phyloP scores from a whole-genome alignment of 1,140 invertebrate genomes.

The Lepidurus apus region DNA sequence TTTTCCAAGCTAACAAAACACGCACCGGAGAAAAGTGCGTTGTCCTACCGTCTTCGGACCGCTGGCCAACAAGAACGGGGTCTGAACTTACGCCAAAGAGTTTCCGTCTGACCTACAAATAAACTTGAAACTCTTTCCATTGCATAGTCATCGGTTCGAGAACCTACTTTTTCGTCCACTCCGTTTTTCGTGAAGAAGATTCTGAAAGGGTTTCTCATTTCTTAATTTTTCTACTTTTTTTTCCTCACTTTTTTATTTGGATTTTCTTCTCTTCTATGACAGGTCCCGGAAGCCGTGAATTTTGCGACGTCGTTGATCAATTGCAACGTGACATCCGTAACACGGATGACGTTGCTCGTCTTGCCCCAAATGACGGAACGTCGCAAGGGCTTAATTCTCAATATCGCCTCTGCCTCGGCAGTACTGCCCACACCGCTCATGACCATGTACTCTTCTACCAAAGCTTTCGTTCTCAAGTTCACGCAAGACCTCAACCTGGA shows the following conservation, averaged over 20 bases:
- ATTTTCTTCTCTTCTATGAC: background rate
- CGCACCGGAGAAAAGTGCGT: background rate
- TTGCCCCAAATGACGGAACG: constrained; percentile 83
- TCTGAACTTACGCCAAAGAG: background rate
- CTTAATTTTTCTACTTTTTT: background rate
- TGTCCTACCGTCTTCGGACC: background rate
- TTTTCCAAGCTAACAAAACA: background rate
- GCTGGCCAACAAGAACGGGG: background rate
- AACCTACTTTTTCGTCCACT: background rate
- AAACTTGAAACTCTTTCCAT: constrained; percentile 5
- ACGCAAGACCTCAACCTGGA: constrained; percentile 73
- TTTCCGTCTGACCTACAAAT: background rate
- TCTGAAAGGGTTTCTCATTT: background rate
- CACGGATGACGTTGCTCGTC: constrained; percentile 74
- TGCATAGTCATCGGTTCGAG: background rate
- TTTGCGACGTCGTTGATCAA: constrained; percentile 51
- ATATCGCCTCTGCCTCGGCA: constrained; percentile 80
- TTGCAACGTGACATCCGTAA: constrained; percentile 67
- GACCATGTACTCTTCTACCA: constrained; percentile 65
- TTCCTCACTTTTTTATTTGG: background rate
- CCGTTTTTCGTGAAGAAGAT: background rate
- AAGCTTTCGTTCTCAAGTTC: constrained; percentile 80
- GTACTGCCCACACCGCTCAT: constrained; percentile 74
- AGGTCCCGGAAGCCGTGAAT: constrained; percentile 28
- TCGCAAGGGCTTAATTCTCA: constrained; percentile 80